Conservation (phyloP, 2,797 vertebrate species). For the Ptychobarbus kaznakovi region DNA sequence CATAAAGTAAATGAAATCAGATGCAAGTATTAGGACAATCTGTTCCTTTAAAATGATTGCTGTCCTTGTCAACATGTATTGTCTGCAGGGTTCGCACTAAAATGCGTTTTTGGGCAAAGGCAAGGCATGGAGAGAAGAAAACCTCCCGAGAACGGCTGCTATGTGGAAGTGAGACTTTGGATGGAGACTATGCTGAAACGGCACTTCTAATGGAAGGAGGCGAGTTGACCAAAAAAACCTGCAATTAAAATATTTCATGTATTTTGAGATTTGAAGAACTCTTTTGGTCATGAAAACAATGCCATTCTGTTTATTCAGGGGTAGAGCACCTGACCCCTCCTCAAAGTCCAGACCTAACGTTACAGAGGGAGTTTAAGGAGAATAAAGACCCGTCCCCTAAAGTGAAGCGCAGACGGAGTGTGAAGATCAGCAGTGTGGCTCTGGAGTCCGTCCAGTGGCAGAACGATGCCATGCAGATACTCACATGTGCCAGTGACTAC, state of each 20-base stretch:
- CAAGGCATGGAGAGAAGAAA: slow-evolving; percentile 92
- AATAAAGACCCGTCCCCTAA: slow-evolving; percentile 98
- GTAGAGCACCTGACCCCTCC: slow-evolving; percentile 78
- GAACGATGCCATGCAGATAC: slow-evolving; percentile 91
- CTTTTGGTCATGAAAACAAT: background rate
- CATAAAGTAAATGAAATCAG: background rate
- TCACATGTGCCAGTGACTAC: slow-evolving; percentile 89
- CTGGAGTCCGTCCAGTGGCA: slow-evolving; percentile 91
- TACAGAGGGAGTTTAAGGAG: slow-evolving; percentile 90
- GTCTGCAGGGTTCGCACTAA: slow-evolving; percentile 81
- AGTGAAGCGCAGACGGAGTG: slow-evolving; percentile 87
- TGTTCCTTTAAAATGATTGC: background rate
- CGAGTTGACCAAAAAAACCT: background rate
- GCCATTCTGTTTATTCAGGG: slow-evolving; percentile 6
- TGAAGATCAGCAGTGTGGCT: slow-evolving; percentile 91
- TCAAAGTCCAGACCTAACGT: slow-evolving; percentile 84
- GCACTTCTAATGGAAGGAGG: slow-evolving; percentile 51
- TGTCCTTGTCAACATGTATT: background rate
- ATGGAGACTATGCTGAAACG: slow-evolving; percentile 52
- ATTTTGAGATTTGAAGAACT: background rate
- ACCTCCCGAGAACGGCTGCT: slow-evolving; percentile 80
- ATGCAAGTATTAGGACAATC: no score
- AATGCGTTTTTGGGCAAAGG: slow-evolving; percentile 96
- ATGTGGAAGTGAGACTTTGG: slow-evolving; percentile 39
- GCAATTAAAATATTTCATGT: background rate